These are phyloP conservation scores for Philereme vetulata DNA, from an alignment of 2,888 invertebrate genomes.

Conservation along the genomic window DNA sequence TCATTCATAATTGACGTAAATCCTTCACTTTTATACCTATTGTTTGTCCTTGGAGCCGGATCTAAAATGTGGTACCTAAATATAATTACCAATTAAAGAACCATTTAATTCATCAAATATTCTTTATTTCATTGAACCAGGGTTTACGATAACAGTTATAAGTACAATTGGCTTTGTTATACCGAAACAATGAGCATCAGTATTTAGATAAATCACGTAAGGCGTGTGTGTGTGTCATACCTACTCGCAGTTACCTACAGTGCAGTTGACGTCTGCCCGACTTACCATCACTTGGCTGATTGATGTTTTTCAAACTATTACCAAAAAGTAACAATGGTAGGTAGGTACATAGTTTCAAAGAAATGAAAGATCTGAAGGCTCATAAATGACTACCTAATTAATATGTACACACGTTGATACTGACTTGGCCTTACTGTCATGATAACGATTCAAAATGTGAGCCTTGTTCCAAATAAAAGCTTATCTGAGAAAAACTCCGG, in stretches of 20 bases:
- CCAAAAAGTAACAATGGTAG: background rate
- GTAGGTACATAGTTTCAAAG: no score
- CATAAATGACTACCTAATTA: no score
- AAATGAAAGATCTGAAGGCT: no score
- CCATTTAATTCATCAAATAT: no score
- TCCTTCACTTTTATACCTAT: no score
- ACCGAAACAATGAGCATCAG: constrained; percentile 23
- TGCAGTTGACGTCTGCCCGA: background rate
- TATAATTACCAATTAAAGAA: no score
- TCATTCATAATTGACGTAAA: no score
- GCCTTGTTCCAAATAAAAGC: constrained; percentile 2
- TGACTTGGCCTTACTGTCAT: no score
- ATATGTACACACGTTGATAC: no score
- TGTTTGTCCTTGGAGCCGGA: no score
- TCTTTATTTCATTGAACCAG: background rate
- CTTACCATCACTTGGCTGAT: background rate
- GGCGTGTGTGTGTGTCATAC: background rate
- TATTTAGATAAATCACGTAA: constrained; percentile 30
- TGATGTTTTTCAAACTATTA: background rate
- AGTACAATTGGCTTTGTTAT: constrained; percentile 32
- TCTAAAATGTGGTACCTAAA: no score
- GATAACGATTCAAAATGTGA: background rate
- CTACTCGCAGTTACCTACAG: no score
- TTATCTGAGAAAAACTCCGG: constrained; percentile 2
- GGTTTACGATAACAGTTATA: constrained; percentile 9